A percentile compares a stretch with the other conserved stretches of the same genome.
phyloP scores from a whole-genome alignment of 92 coral and sea anemone genomes.

The Actinostola sp. region DNA sequence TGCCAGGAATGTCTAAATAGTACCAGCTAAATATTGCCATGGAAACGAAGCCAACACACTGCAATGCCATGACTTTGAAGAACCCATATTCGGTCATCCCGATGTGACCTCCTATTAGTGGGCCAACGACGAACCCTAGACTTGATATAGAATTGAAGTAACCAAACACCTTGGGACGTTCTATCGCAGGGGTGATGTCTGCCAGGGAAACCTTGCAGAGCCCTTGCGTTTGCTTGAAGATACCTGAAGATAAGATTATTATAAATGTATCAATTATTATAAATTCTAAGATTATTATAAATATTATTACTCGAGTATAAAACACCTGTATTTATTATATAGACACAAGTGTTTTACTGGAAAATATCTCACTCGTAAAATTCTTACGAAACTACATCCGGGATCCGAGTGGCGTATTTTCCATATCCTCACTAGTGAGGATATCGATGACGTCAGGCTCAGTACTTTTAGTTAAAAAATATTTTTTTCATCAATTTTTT shows the following conservation, averaged over 20 bases:
- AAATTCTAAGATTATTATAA: too few species aligned
- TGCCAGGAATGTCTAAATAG: constrained; percentile 38
- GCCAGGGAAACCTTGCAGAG: constrained; percentile 84
- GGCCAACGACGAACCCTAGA: constrained; percentile 93
- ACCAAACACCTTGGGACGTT: constrained; percentile 83
- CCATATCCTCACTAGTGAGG: too few species aligned
- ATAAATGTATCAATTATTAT: too few species aligned
- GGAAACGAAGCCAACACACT: constrained; percentile 58
- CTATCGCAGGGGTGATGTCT: constrained; percentile 74
- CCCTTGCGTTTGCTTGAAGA: constrained; percentile 91
- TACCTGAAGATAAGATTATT: constrained; percentile 60
- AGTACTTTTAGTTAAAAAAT: too few species aligned
- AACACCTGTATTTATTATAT: too few species aligned
- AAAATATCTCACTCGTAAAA: too few species aligned
- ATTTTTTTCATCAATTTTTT: too few species aligned
- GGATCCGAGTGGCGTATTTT: too few species aligned
- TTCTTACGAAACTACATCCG: too few species aligned
- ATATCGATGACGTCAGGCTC: too few species aligned
- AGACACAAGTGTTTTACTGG: too few species aligned
- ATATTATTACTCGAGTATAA: too few species aligned
- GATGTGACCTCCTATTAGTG: constrained; percentile 91
- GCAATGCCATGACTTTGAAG: constrained; percentile 68
- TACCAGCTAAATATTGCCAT: constrained; percentile 76
- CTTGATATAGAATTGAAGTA: constrained; percentile 90
- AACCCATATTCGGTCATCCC: constrained; percentile 91